A percentile compares a stretch with the other conserved stretches of the same genome.
Conservation (phyloP, 2,888 invertebrate species). For the Neoascia interrupta region DNA sequence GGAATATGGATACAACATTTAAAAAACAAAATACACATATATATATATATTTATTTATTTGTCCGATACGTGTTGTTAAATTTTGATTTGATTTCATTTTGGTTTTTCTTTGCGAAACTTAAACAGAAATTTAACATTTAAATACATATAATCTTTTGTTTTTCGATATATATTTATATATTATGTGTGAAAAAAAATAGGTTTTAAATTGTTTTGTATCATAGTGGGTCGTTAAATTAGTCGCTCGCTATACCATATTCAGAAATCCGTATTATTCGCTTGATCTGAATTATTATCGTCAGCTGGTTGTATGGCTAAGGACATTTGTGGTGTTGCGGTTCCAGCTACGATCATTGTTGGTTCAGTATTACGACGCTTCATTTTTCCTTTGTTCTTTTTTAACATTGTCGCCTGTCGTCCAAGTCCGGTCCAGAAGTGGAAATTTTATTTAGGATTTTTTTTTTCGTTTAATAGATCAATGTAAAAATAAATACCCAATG, state of each 20-base stretch:
- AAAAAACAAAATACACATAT: conserved; percentile 55
- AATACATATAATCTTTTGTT: not conserved
- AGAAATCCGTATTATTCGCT: conserved; percentile 82
- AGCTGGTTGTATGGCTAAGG: conserved; percentile 79
- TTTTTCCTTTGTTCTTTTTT: conserved; percentile 98
- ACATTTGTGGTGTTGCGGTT: conserved; percentile 78
- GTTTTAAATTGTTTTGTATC: conserved; percentile 26
- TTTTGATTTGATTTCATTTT: conserved; percentile 27
- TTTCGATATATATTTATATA: too few species aligned
- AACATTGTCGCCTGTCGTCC: conserved; percentile 99
- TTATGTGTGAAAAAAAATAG: conserved; percentile 26
- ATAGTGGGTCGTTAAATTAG: conserved; percentile 82
- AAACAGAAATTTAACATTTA: conserved; percentile 16
- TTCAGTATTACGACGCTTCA: conserved; percentile 97
- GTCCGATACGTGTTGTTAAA: conserved; percentile 19
- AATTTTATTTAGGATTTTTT: conserved; percentile 1
- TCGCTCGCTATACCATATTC: conserved; percentile 87
- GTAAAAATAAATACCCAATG: too few species aligned
- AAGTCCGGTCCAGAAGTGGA: conserved; percentile 74
- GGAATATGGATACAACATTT: conserved; percentile 24
- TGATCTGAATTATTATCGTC: conserved; percentile 77
- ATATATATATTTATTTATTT: conserved; percentile 65
- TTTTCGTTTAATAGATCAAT: conserved; percentile 14
- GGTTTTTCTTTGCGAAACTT: conserved; percentile 18
- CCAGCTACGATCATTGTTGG: conserved; percentile 84